Conservation (phyloP, 2,888 invertebrate genomes). For the Phyllotreta striolata region DNA sequence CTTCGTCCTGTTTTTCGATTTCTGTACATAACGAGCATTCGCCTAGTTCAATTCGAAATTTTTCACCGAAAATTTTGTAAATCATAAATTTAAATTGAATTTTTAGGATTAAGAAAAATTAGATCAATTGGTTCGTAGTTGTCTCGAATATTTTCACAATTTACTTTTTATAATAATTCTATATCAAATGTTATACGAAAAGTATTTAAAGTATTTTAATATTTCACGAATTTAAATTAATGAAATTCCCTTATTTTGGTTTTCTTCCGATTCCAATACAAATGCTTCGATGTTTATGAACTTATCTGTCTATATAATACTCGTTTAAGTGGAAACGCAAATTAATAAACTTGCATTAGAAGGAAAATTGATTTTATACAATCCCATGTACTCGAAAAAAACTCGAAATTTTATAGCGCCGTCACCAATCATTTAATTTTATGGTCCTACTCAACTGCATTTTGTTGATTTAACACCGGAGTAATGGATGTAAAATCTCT, state of each 20-base stretch:
- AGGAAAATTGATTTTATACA: neutral
- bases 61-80: conserved; percentile 14
- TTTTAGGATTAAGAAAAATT: conserved; percentile 38
- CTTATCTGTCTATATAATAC: too few relatives aligned
- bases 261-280: conserved; percentile 4
- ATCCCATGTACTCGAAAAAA: neutral
- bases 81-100: conserved; percentile 28
- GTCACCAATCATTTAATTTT: conserved; percentile 11
- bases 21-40: conserved; percentile 38
- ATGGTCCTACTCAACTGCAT: conserved; percentile 4
- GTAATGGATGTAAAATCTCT: conserved; percentile 10
- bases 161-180: conserved; percentile 47
- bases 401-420: neutral
- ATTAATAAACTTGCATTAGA: neutral
- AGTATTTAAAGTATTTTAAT: conserved; percentile 40
- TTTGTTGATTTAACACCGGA: conserved; percentile 12
- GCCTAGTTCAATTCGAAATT: conserved; percentile 35
- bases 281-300: too few relatives aligned
- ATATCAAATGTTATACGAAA: conserved; percentile 42
- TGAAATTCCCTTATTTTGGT: conserved; percentile 1
- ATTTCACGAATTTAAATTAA: conserved; percentile 32
- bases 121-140: conserved; percentile 45
- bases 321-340: too few relatives aligned
- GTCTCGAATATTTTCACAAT: conserved; percentile 43
- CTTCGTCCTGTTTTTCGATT: conserved; percentile 25